Evolutionary conservation across 2,113 vertebrate genomes (phyloP).

Genomic region (Python bivittatus): DNA sequence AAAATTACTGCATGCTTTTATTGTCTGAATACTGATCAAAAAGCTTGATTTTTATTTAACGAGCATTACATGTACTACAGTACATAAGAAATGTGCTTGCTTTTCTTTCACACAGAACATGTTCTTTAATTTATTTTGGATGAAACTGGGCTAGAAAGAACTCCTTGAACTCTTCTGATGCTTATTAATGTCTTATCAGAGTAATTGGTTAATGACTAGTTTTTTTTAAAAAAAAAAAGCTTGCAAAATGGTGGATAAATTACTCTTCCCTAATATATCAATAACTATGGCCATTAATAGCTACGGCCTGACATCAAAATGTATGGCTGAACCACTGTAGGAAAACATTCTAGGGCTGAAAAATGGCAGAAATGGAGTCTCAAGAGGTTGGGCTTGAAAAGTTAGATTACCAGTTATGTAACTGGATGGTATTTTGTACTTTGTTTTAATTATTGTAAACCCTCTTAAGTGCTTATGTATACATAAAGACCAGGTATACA

Average conservation of each 20-base stretch:
- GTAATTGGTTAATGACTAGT: not conserved
- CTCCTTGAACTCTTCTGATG: not conserved
- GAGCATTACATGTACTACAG: not conserved
- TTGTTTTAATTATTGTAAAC: not conserved
- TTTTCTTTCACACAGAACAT: not conserved
- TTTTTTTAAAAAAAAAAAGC: not conserved
- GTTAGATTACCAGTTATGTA: not conserved
- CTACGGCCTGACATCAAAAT: not conserved
- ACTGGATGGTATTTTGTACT: not conserved
- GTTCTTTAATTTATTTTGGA: not conserved
- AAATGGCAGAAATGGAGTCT: not conserved
- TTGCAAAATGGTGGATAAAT: not conserved
- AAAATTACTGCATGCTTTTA: not conserved
- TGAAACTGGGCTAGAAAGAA: not conserved
- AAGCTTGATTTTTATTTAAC: not conserved
- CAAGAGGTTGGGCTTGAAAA: not conserved
- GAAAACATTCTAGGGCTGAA: not conserved
- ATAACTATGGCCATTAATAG: not conserved
- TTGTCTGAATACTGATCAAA: not conserved
- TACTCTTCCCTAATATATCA: not conserved
- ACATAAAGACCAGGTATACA: not conserved
- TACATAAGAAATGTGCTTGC: not conserved
- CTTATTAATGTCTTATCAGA: not conserved
- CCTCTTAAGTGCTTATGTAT: not conserved
- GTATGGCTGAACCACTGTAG: not conserved